Percentiles rank a stretch among this genome's conserved stretches.
phyloP scores from a whole-genome alignment of 2,888 invertebrate species.

The Polylopha cassiicola region DNA sequence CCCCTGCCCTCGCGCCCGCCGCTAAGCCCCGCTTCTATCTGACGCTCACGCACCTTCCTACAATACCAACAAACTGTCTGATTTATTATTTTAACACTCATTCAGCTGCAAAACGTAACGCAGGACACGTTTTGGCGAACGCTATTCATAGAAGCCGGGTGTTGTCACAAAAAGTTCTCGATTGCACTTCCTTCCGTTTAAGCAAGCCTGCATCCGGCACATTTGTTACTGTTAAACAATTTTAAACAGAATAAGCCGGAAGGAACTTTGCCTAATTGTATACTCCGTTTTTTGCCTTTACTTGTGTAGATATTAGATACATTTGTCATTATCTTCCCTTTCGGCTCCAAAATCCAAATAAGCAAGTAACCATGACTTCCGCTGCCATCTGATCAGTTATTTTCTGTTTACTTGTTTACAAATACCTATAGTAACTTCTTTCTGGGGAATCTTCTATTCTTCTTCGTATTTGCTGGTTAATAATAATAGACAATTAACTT shows the following conservation, averaged over 20 bases:
- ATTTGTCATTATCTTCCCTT: constrained; percentile 6
- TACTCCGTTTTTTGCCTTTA: constrained; percentile 10
- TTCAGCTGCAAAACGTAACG: constrained; percentile 59
- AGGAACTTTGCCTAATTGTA: constrained; percentile 12
- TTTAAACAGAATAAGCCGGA: constrained; percentile 13
- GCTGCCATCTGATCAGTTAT: too few species aligned
- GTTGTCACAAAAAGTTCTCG: constrained; percentile 47
- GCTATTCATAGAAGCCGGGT: constrained; percentile 46
- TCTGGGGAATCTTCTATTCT: too few species aligned
- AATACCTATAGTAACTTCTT: too few species aligned
- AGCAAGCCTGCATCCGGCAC: constrained; percentile 9
- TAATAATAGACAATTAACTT: too few species aligned
- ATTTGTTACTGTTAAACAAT: constrained; percentile 5
- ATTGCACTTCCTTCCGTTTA: constrained; percentile 61
- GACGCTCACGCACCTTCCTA: constrained; percentile 66
- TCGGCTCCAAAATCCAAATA: too few species aligned
- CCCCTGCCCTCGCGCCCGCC: constrained; percentile 43
- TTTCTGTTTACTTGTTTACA: too few species aligned
- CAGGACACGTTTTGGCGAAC: constrained; percentile 65
- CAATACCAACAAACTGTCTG: constrained; percentile 41
- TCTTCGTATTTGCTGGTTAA: too few species aligned
- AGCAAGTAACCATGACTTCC: too few species aligned
- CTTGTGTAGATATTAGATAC: too few species aligned
- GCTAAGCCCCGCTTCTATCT: constrained; percentile 63
- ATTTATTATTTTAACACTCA: constrained; percentile 33